Base-by-base conservation (phyloP, 92 coral and sea anemone species). In the Scolanthus callimorphus region DNA sequence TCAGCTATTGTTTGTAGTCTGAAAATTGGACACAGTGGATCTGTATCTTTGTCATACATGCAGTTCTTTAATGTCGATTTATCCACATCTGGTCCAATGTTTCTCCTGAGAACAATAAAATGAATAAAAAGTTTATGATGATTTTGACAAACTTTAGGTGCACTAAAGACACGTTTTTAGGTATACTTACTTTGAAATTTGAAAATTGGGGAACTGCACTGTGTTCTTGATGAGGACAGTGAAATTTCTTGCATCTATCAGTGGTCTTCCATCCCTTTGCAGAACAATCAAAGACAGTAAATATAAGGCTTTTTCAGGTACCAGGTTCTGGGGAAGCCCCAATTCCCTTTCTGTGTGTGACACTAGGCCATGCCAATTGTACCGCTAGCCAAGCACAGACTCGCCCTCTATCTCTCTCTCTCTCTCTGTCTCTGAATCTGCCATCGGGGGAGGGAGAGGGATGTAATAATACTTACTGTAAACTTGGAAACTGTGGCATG, bases 141-240 rank as follows among this genome's bases (percentile, higher is more conserved):
- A 34, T 6, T 6, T 6, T 6, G 41, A 34, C 15, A 34, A 34
- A 34, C 41, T 6, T 34, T 6, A 34, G 6, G 15, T 6, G 15
- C 6, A 34, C 41, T 34, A 15, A 34, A 6, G 41, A 34, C 8
- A 22, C 20, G 29, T 60, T 39, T 3, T 9, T n/a, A n/a, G n/a
- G n/a, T n/a, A n/a, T n/a, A n/a, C 94, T 85, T 81, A 85, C 94
- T 72, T 76, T 29, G 88, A 75, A 25, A 76, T 71, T 52, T 52
- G 69, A 53, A 87, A 92, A 34, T 57, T 53, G 20, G 99, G 88
- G 77, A 94, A 94, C 69, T 82, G 96, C 25, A 94, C 99, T 28
- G 80, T 69, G 59, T 94, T 94, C 65, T 94, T 94, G 38, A 94
- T 78, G 10, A 94, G 71, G 20, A 94, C 69, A 6, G 97, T 94